These are phyloP conservation scores for Aproaerema taeniolella DNA, from an alignment of 2,888 invertebrate genomes.

Conservation along the genomic window DNA sequence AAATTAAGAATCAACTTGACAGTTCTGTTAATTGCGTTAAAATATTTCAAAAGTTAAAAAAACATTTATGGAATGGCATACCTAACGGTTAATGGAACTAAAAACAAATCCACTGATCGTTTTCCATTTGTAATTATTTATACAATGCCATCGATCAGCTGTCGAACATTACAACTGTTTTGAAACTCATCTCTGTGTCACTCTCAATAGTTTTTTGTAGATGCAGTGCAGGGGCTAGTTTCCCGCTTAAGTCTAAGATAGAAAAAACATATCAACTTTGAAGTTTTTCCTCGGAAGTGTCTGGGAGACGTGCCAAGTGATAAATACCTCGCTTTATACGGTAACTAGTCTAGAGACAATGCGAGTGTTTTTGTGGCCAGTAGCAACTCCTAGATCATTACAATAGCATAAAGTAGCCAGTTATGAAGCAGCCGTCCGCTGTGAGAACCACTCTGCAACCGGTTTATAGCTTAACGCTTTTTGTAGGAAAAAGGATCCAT, in stretches of 20 bases:
- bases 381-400: constrained; percentile 67
- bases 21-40: too few relatives aligned
- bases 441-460: constrained; percentile 55
- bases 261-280: constrained; percentile 10
- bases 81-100: too few relatives aligned
- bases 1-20: too few relatives aligned
- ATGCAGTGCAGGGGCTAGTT: background rate
- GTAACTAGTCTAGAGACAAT: constrained; percentile 64
- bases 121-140: too few relatives aligned
- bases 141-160: too few relatives aligned
- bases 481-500: constrained; percentile 52
- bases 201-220: background rate
- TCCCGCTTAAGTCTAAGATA: too few relatives aligned
- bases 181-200: background rate
- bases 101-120: too few relatives aligned
- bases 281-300: constrained; percentile 17
- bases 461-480: constrained; percentile 59
- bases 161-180: background rate
- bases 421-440: constrained; percentile 58
- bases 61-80: too few relatives aligned
- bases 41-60: too few relatives aligned
- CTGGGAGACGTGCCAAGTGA: constrained; percentile 47
- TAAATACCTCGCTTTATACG: constrained; percentile 49
- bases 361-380: constrained; percentile 58
- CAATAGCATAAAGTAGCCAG: constrained; percentile 72